phyloP scores from a whole-genome alignment of 2,113 vertebrate species.

The Eupsittula cactorum region DNA sequence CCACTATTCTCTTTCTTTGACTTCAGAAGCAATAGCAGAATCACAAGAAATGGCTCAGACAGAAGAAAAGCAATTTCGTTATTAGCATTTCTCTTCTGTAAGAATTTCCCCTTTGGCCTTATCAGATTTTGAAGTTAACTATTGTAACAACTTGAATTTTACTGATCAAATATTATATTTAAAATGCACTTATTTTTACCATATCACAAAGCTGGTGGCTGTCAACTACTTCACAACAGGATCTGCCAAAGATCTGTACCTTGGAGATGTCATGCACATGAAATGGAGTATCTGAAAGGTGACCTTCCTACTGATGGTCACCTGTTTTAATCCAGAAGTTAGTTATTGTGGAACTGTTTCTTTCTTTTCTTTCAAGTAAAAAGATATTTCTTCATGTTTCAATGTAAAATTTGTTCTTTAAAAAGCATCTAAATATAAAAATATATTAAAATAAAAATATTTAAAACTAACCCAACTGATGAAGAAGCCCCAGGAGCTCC shows the following conservation, averaged over 20 bases:
- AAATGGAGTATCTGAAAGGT: not conserved
- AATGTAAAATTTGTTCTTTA: not conserved
- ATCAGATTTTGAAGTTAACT: not conserved
- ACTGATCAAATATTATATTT: not conserved
- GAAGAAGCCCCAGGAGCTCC: not conserved
- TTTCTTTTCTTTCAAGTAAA: not conserved
- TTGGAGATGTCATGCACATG: not conserved
- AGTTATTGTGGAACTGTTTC: not conserved
- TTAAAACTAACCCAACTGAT: not conserved
- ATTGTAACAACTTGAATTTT: not conserved
- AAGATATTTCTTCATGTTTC: not conserved
- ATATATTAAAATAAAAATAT: not conserved
- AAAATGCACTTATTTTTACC: not conserved
- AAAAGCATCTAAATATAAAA: not conserved
- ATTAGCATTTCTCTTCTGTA: not conserved
- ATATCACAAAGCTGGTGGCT: not conserved
- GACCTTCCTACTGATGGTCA: not conserved
- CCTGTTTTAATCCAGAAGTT: not conserved
- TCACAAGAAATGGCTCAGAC: not conserved
- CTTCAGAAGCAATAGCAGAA: not conserved
- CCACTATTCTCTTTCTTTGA: not conserved
- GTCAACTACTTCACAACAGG: not conserved
- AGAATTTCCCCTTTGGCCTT: not conserved
- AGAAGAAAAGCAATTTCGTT: not conserved
- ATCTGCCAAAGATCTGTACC: not conserved